Percentiles rank a stretch among this genome's conserved stretches.
Evolutionary conservation across 2,113 vertebrate species (phyloP).

Genomic region (Platanista minor): DNA sequence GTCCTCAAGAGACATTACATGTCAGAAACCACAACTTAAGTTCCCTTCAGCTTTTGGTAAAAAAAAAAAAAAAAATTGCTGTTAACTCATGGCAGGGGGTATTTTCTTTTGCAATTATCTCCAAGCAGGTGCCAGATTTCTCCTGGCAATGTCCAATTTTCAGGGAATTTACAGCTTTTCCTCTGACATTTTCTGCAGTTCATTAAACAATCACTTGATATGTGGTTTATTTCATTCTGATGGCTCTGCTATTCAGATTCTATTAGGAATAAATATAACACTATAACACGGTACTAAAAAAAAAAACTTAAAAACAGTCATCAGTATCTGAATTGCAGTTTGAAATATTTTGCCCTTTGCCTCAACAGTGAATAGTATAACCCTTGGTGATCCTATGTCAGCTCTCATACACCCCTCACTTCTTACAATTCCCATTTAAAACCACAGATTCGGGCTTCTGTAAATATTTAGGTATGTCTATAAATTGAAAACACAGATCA

Average conservation of each 20-base stretch:
- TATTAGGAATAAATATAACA: background rate
- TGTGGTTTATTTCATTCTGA: background rate
- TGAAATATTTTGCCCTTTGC: background rate
- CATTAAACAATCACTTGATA: background rate
- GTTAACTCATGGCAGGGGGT: background rate
- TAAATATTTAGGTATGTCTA: background rate
- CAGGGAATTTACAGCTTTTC: background rate
- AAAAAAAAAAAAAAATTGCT: too few relatives aligned
- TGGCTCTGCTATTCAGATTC: background rate
- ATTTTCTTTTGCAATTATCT: background rate
- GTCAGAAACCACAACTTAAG: background rate
- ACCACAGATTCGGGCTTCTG: background rate
- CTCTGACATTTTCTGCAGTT: background rate
- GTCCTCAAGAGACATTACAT: background rate
- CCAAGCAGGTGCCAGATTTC: background rate
- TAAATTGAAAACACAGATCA: background rate
- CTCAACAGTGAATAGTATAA: fast-evolving
- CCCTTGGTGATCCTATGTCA: fast-evolving
- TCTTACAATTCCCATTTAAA: too few relatives aligned
- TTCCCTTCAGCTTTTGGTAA: background rate
- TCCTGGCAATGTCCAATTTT: background rate
- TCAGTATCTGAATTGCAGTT: background rate
- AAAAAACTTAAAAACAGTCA: background rate
- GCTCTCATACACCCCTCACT: fast-evolving
- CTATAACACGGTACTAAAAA: background rate